Conservation (phyloP, 2,888 invertebrate genomes). For the Xestoiulus laeticollis region DNA sequence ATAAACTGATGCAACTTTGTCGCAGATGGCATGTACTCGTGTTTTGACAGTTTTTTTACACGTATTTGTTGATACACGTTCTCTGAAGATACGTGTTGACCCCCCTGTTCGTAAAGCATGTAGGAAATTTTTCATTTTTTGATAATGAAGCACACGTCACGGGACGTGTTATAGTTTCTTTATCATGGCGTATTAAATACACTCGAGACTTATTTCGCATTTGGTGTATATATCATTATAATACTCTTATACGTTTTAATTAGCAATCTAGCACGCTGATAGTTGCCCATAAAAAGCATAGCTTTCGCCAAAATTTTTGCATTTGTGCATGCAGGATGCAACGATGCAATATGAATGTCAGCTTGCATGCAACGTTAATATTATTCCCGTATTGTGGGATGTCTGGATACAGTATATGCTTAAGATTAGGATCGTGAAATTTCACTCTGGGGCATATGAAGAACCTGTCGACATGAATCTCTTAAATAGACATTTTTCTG, state of each 20-base stretch:
- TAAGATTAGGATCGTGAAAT: constrained; percentile 45
- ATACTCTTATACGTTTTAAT: constrained; percentile 39
- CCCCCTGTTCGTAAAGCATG: neutral
- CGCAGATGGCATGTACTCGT: no score
- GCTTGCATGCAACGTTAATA: neutral
- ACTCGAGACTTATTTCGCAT: constrained; percentile 30
- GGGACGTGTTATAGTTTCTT: neutral
- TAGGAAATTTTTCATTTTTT: neutral
- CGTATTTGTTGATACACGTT: no score
- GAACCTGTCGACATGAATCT: constrained; percentile 47
- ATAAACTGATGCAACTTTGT: no score
- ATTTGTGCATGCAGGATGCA: constrained; percentile 14
- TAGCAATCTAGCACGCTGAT: constrained; percentile 36
- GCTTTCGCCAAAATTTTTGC: constrained; percentile 39
- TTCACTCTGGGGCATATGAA: constrained; percentile 48
- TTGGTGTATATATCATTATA: constrained; percentile 33
- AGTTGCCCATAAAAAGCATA: constrained; percentile 22
- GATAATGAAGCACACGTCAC: neutral
- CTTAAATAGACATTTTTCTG: constrained; percentile 42
- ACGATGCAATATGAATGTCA: neutral
- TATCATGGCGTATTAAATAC: constrained; percentile 31
- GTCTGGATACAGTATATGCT: constrained; percentile 20
- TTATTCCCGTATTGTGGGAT: constrained; percentile 26
- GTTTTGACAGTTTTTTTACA: no score
- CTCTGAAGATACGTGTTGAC: no score